Base-by-base conservation (phyloP, 2,888 invertebrate species). In the Limnephilus marmoratus region DNA sequence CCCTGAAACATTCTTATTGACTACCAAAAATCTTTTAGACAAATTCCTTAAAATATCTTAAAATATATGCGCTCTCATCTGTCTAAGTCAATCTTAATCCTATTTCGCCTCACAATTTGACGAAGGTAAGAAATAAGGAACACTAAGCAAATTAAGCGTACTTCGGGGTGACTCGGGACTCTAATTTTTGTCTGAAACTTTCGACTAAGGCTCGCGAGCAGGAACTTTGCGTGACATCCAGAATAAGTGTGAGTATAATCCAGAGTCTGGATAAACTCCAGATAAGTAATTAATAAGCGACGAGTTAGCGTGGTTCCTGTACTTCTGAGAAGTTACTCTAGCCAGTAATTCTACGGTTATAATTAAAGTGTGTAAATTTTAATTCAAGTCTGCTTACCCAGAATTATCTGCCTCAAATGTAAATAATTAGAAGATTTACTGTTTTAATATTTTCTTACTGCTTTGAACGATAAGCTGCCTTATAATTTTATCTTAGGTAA, bases 281-380 rank as follows among this genome's bases (percentile, higher is more conserved):
- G 24, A 45, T 45, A 86, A 86, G 37, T 86, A 86, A 86, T 86
- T 86, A 86, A 86, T 86, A 86, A 86, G 86, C 86, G 29, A 49
- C 45, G 86, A 49, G 45, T 86, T 49, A 49, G 86, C 49, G 45
- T 29, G 37, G 34, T 37, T 68, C 68, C 68, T 68, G 68, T 82
- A 83, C 37, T 83, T 45, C 29, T 41, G 15, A 24, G 12, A 37
- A 86, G 13, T 86, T 86, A 29, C 13, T 86, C 24, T 24, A 86
- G 45, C 45, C 86, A 86, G 45, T 15, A 13, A 45, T 7, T 41
- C 85, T 2, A 29, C 41, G 37, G 83, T 41, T 5, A 24, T 37
- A 83, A 83, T 83, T 37, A 37, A 83, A 83, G 24, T 49, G 45
- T 29, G 29, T 45, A 86, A 41, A 15, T 29, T 45, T 37, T 45